Evolutionary conservation across 2,888 invertebrate genomes (phyloP).

Genomic region (Hybos culiciformis): DNA sequence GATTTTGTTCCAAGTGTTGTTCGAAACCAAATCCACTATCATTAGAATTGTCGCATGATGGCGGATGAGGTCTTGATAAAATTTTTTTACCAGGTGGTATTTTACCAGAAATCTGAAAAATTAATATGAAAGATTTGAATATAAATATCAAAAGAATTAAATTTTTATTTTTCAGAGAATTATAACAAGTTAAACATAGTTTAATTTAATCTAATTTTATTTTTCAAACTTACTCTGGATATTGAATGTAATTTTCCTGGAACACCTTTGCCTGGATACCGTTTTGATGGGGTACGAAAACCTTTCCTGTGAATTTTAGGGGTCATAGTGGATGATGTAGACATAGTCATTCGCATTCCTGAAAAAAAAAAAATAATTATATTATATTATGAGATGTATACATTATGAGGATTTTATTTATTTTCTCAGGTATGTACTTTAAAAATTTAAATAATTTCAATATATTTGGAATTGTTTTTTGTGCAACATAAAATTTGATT

Average conservation of each 20-base stretch:
- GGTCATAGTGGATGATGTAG: slow-evolving; percentile 50
- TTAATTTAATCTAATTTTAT: neutral
- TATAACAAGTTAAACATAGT: neutral
- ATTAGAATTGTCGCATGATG: slow-evolving; percentile 73
- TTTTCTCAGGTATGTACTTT: too few species aligned
- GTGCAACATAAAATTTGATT: too few species aligned
- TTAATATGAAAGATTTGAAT: neutral
- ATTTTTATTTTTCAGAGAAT: neutral
- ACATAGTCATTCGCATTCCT: slow-evolving; percentile 65
- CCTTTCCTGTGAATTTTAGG: slow-evolving; percentile 53
- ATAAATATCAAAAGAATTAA: neutral
- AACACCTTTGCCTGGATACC: slow-evolving; percentile 37
- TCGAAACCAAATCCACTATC: slow-evolving; percentile 81
- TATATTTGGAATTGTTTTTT: too few species aligned
- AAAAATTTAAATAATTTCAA: too few species aligned
- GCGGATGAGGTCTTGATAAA: slow-evolving; percentile 34
- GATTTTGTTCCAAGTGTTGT: slow-evolving; percentile 47
- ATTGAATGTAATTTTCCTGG: slow-evolving; percentile 36
- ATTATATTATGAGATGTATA: neutral
- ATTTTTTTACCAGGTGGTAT: slow-evolving; percentile 33
- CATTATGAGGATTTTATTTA: slow-evolving; percentile 9
- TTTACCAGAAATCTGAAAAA: slow-evolving; percentile 29
- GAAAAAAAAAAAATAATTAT: slow-evolving; percentile 17
- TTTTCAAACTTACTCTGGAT: slow-evolving; percentile 40
- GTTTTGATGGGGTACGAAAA: slow-evolving; percentile 52